Evolutionary conservation across 2,113 vertebrate genomes (phyloP).

Genomic region (Clarias batrachus): DNA sequence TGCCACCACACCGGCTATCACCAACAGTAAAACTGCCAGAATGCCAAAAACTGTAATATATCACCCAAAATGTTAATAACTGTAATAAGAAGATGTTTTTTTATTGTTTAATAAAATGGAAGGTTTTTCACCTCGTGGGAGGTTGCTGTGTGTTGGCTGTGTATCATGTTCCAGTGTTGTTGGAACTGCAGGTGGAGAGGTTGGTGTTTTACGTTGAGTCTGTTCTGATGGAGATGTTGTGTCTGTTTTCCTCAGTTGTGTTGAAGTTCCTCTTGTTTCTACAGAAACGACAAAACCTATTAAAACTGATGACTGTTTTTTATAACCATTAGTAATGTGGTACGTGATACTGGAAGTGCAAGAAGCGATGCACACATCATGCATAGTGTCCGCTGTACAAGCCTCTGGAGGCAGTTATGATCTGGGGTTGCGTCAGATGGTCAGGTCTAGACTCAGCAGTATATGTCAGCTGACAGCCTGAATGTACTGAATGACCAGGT

Average conservation of each 20-base stretch:
- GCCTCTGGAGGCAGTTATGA: no score
- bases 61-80: not conserved
- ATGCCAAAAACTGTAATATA: not conserved
- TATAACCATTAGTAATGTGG: no score
- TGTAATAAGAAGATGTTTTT: not conserved
- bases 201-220: not conserved
- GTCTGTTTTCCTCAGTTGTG: not conserved
- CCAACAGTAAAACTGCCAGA: not conserved
- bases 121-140: slow-evolving; percentile 10
- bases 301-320: not conserved
- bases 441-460: no score
- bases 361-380: no score
- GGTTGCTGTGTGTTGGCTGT: not conserved
- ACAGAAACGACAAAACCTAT: not conserved
- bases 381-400: no score
- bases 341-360: no score
- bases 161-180: not conserved
- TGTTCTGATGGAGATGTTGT: not conserved
- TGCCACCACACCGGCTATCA: not conserved
- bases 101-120: not conserved
- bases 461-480: no score
- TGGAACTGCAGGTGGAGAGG: not conserved
- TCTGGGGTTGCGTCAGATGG: no score
- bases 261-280: not conserved
- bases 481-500: no score